These are phyloP conservation scores for Phylloscopus trochiloides DNA, from an alignment of 2,113 vertebrate genomes.

Conservation along the genomic window DNA sequence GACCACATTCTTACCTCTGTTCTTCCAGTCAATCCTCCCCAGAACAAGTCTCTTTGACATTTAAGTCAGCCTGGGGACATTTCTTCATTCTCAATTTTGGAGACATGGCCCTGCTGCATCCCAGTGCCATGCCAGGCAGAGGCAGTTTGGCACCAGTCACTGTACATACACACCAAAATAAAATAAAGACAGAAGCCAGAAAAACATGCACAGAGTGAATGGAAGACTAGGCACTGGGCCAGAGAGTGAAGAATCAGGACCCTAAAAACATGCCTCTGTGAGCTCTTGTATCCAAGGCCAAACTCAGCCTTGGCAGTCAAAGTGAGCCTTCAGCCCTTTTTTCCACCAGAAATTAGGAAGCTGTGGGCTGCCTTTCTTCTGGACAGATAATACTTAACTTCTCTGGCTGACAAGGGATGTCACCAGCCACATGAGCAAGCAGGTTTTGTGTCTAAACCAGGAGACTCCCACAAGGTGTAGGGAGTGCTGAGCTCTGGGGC, in stretches of 20 bases:
- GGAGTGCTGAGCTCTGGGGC: neutral
- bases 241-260: neutral
- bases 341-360: neutral
- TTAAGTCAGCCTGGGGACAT: neutral
- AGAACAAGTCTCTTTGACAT: neutral
- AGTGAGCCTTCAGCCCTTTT: neutral
- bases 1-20: neutral
- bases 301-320: accelerated
- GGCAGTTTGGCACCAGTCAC: neutral
- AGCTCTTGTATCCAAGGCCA: neutral
- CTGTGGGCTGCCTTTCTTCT: neutral
- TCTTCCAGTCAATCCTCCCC: neutral
- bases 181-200: neutral
- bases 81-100: neutral
- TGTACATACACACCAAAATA: accelerated
- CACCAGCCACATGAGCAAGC: accelerated
- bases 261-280: accelerated
- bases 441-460: neutral
- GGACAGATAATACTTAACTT: neutral
- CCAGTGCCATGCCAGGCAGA: neutral
- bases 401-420: neutral
- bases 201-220: neutral
- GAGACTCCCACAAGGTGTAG: accelerated
- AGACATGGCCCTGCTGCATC: neutral
- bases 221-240: neutral